A percentile compares a stretch with the other conserved stretches of the same genome.
Conservation (phyloP, 2,888 invertebrate species). For the Perdita meconis region DNA sequence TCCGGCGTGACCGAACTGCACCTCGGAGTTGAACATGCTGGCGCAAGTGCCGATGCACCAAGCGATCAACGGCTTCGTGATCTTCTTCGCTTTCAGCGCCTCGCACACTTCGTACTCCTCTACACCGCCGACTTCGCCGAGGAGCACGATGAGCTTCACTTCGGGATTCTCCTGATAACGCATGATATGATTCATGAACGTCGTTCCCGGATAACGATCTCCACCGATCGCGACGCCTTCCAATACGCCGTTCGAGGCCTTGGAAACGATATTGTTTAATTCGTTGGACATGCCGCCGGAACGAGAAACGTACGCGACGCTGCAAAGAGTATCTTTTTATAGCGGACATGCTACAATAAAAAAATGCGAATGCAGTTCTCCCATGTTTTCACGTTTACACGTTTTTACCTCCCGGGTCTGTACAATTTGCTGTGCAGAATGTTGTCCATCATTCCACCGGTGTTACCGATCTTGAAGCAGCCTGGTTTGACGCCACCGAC, state of each 20-base stretch:
- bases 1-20: slow-evolving; percentile 99
- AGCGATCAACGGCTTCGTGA: slow-evolving; percentile 97
- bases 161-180: slow-evolving; percentile 92
- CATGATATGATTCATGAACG: slow-evolving; percentile 98
- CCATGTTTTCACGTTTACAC: too few species aligned
- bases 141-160: slow-evolving; percentile 96
- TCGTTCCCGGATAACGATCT: slow-evolving; percentile 98
- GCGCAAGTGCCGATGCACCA: slow-evolving; percentile 99
- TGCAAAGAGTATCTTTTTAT: slow-evolving; percentile 80
- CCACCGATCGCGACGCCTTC: slow-evolving; percentile 99
- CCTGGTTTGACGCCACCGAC: slow-evolving; percentile 99
- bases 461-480: slow-evolving; percentile 99
- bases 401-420: slow-evolving; percentile 92
- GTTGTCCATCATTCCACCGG: slow-evolving; percentile 99
- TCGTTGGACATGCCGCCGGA: slow-evolving; percentile 99
- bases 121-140: slow-evolving; percentile 99
- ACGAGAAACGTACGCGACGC: slow-evolving; percentile 98
- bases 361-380: too few species aligned
- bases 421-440: slow-evolving; percentile 98
- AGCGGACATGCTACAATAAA: too few species aligned
- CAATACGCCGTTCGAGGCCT: slow-evolving; percentile 98
- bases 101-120: slow-evolving; percentile 98
- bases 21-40: slow-evolving; percentile 87
- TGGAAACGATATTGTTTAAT: slow-evolving; percentile 98
- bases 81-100: slow-evolving; percentile 91